Conservation (phyloP, 2,888 invertebrate species). For the Bhutanitis thaidina region DNA sequence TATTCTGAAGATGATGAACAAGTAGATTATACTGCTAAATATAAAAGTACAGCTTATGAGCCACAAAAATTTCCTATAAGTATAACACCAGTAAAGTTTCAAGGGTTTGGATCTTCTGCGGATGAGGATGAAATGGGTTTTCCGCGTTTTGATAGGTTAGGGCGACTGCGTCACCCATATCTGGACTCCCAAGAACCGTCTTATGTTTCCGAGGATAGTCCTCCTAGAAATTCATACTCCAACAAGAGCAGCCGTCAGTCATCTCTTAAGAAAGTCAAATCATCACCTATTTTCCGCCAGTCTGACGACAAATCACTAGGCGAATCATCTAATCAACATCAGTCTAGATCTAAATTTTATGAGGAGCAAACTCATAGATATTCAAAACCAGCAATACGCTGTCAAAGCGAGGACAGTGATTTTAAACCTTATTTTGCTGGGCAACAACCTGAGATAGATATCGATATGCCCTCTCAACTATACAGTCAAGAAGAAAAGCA, state of each 20-base stretch:
- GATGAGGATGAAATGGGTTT: conserved; percentile 85
- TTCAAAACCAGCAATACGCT: conserved; percentile 73
- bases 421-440: conserved; percentile 63
- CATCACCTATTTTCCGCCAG: conserved; percentile 53
- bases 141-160: conserved; percentile 81
- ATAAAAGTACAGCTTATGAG: conserved; percentile 60
- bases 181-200: conserved; percentile 71
- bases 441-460: conserved; percentile 77
- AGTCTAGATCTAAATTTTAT: conserved; percentile 53
- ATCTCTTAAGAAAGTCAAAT: conserved; percentile 67
- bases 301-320: conserved; percentile 56
- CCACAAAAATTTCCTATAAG: conserved; percentile 66
- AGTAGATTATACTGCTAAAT: conserved; percentile 62
- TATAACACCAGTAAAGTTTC: conserved; percentile 76
- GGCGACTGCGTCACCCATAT: conserved; percentile 76
- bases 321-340: conserved; percentile 58
- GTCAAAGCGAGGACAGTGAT: conserved; percentile 81
- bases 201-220: conserved; percentile 71
- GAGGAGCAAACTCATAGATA: conserved; percentile 69
- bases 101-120: conserved; percentile 81
- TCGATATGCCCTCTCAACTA: conserved; percentile 76
- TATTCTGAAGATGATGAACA: conserved; percentile 80
- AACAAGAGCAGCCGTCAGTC: conserved; percentile 73
- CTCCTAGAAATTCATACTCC: conserved; percentile 66
- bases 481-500: conserved; percentile 82